A percentile compares a stretch with the other conserved stretches of the same genome.
Evolutionary conservation across 2,888 invertebrate genomes (phyloP).

Genomic region (Cyclophora albipunctata): DNA sequence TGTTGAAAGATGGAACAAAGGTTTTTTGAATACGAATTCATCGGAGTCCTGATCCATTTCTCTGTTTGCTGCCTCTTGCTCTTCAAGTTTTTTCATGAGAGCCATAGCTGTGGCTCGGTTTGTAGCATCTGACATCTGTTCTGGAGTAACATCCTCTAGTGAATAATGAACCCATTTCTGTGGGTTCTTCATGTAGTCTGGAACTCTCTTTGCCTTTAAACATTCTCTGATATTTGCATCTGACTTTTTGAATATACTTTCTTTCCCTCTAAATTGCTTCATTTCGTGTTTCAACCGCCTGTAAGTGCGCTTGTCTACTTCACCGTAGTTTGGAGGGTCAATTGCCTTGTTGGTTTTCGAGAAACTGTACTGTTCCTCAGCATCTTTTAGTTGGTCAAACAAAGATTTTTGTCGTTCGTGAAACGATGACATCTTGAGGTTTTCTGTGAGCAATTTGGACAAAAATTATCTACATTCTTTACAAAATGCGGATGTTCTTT

Average conservation of each 20-base stretch:
- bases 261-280: slow-evolving; percentile 79
- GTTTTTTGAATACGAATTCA: slow-evolving; percentile 56
- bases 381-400: slow-evolving; percentile 80
- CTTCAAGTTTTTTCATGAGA: slow-evolving; percentile 82
- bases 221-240: slow-evolving; percentile 78
- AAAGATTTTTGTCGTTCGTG: slow-evolving; percentile 79
- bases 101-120: slow-evolving; percentile 86
- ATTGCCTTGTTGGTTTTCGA: slow-evolving; percentile 47
- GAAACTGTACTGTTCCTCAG: slow-evolving; percentile 72
- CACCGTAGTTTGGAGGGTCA: slow-evolving; percentile 41
- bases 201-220: slow-evolving; percentile 57
- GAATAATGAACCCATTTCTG: slow-evolving; percentile 89
- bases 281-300: slow-evolving; percentile 67
- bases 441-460: slow-evolving; percentile 1
- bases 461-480: slow-evolving; percentile 2
- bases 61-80: slow-evolving; percentile 44
- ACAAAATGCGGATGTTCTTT: neutral
- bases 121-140: slow-evolving; percentile 85
- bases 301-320: slow-evolving; percentile 48
- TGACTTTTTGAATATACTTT: slow-evolving; percentile 87
- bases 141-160: slow-evolving; percentile 82
- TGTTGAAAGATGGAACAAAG: slow-evolving; percentile 53
- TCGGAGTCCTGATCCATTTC: slow-evolving; percentile 40
- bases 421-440: slow-evolving; percentile 55
- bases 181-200: slow-evolving; percentile 80